Evolutionary conservation across 2,888 invertebrate species (phyloP), one percentile per base, ranked within the genome.

Genomic region (Noctua fimbriata): DNA sequence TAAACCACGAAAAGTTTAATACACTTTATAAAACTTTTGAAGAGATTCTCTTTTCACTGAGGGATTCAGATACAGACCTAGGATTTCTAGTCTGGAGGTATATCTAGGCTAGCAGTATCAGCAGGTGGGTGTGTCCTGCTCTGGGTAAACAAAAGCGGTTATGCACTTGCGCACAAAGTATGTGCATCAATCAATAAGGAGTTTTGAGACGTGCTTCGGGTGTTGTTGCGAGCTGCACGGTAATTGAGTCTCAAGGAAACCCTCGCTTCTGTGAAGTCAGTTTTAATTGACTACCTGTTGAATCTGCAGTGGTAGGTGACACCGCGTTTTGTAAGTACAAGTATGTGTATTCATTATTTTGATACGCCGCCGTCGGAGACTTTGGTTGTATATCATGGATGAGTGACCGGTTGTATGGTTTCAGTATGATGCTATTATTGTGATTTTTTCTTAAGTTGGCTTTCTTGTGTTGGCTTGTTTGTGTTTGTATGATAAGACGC

Each of bases 91-190:
- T 36, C 16, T 47, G 21, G 65, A 44, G 49, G 32, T 47, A 58
- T 21, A 36, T 36, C 21, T 49, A 55, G 36, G 67, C 6, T 63
- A 32, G 47, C 44, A 52, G 67, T n/a, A 55, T 14, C n/a, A 1
- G 60, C 36, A 41, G 67, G 58, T 65, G 73, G 86, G 73, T 65
- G 78, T 74, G 86, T 74, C 60, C 21, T 32, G 16, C 55, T 52
- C 63, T 60, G 24, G 21, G 5, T 65, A 65, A 82, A 60, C 69
- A 74, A 36, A 69, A 32, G 52, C 55, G 70, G 69, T 71, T 78
- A 69, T 87, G 85, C 85, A 85, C 85, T 80, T 85, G 85, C 87
- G 85, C 85, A 85, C 80, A 65, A 84, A 77, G 24, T 44, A 47
- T 49, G 28, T 69, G 72, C 74, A 72, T 65, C 69, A 87, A 85